A percentile compares a stretch with the other conserved stretches of the same genome.
These are phyloP conservation scores for Nothura maculosa DNA, from an alignment of 2,797 vertebrate species.

Conservation along the genomic window DNA sequence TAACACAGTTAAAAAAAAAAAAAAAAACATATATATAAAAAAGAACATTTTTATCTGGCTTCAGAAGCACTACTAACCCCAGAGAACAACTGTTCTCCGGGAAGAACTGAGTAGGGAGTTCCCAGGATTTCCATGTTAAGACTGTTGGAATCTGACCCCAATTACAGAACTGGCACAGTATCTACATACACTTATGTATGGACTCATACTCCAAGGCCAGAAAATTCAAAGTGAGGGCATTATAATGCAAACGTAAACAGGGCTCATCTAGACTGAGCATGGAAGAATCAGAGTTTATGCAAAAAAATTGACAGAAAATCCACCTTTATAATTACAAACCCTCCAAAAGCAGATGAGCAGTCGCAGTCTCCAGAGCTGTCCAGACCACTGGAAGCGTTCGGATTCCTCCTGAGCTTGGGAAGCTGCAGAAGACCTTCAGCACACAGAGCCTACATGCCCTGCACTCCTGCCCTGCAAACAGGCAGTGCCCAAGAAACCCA, in stretches of 20 bases:
- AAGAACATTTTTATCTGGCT: background rate
- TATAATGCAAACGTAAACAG: rapidly evolving
- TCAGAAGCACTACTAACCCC: background rate
- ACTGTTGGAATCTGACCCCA: background rate
- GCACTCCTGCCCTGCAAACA: background rate
- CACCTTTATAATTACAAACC: background rate
- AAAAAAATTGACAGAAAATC: rapidly evolving
- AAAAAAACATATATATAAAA: too few species aligned
- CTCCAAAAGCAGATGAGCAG: background rate
- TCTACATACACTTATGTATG: too few species aligned
- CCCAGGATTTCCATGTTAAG: rapidly evolving
- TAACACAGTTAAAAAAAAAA: too few species aligned
- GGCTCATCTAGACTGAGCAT: rapidly evolving
- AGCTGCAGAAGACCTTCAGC: rapidly evolving
- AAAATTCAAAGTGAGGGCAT: background rate
- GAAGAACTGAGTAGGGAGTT: background rate
- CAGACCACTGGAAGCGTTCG: background rate
- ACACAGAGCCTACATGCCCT: background rate
- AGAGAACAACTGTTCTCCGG: background rate
- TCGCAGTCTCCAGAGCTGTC: background rate
- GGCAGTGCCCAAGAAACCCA: background rate
- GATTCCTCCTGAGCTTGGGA: background rate
- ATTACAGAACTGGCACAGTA: rapidly evolving
- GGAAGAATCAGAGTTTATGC: rapidly evolving
- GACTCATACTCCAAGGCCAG: background rate